Base-by-base conservation (phyloP, 1,140 invertebrate genomes). In the Steinernema khuongi region DNA sequence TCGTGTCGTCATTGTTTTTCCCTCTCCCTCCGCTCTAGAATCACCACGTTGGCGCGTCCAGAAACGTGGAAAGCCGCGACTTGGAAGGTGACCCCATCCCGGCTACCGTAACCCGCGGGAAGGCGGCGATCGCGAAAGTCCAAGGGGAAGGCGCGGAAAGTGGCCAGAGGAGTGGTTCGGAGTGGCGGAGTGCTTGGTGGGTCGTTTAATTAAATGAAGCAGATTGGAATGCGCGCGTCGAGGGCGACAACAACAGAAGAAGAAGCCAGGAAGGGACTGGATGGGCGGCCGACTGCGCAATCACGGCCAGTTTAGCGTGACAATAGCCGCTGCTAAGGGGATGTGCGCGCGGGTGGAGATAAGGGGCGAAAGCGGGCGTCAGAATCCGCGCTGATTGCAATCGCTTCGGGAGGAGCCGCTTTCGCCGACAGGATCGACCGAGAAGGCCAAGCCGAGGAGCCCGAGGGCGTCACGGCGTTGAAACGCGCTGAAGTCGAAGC, bases 241-340 rank as follows among this genome's bases (percentile, higher is more conserved):
- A 60, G 50, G 50, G 50, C 50, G 50, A 60, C 50, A 60, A 60
- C 22, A 60, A 60, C 50, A 60, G 50, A 60, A 60, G 50, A 22
- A 22, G 19, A 60, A 22, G 50, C 7, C 7, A 22, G 50, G 19
- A 14, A 4, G 4, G 11, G 50, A 60, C 50, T 60, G 50, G 50
- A 60, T 60, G 50, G 36, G 36, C n/a, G 7, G 50, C 14, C 50
- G 50, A 60, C 14, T 60, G 50, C 50, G 50, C 50, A 60, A 60
- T 60, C 50, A 60, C 50, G 50, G 50, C 50, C 50, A 17, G 50
- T 60, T 60, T 60, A 22, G 50, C 19, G 50, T 60, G 50, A 60
- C 50, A 60, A 60, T 60, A 60, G 50, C 50, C 7, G 50, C 50
- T 60, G 22, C 7, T 14, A 22, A 60, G 50, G 22, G 50, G 19